Percentiles rank a stretch among this genome's conserved stretches.
Evolutionary conservation across 2,888 invertebrate species (phyloP).

Genomic region (Drosophila meridiana): DNA sequence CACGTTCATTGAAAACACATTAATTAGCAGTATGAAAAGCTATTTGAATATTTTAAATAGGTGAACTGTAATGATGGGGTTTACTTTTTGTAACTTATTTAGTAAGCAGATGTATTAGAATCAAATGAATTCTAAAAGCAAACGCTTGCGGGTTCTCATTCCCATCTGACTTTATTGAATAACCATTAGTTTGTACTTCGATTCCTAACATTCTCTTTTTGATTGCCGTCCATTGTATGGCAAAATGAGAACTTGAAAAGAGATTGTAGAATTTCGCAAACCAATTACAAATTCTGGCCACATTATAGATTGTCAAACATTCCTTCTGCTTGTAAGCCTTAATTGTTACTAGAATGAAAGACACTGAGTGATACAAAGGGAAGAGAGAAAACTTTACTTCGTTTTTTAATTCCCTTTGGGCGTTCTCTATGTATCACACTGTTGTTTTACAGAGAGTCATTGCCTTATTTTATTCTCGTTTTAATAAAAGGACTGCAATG

Average conservation of each 20-base stretch:
- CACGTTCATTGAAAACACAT: neutral
- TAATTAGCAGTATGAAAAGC: neutral
- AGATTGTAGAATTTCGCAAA: neutral
- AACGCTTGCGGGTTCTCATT: too few species aligned
- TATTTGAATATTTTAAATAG: neutral
- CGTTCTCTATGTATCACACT: neutral
- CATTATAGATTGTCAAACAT: neutral
- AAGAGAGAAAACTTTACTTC: neutral
- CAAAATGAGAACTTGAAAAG: neutral
- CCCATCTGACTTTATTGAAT: neutral
- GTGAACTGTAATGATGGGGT: neutral
- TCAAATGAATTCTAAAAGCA: neutral
- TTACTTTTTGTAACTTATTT: neutral
- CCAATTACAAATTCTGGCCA: neutral
- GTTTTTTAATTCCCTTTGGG: neutral
- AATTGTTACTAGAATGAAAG: neutral
- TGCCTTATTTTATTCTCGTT: neutral
- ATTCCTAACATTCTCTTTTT: neutral
- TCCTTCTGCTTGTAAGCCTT: neutral
- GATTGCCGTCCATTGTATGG: too few species aligned
- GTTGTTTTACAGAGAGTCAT: neutral
- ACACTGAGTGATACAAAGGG: neutral
- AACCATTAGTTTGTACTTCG: neutral
- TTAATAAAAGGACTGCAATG: neutral
- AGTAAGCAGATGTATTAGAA: neutral